These are phyloP conservation scores for Marasmarcha lunaedactyla DNA, from an alignment of 2,888 invertebrate species.

Conservation along the genomic window DNA sequence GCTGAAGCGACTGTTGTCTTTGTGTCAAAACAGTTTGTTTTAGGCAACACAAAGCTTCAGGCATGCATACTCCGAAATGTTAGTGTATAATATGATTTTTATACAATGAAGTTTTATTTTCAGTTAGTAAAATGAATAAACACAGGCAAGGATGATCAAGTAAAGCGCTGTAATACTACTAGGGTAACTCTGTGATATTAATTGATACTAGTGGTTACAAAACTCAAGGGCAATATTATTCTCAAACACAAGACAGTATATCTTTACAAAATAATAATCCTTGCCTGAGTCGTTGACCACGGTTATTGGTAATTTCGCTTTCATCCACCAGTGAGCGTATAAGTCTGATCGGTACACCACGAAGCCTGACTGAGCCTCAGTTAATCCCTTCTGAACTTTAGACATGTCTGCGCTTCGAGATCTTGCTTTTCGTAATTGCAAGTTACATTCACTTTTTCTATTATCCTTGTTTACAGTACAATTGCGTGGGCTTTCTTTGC, in stretches of 20 bases:
- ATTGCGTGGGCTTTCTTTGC: constrained; percentile 39
- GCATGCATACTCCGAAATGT: constrained; percentile 17
- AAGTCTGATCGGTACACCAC: constrained; percentile 83
- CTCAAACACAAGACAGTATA: constrained; percentile 66
- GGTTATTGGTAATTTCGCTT: constrained; percentile 81
- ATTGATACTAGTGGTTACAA: constrained; percentile 64
- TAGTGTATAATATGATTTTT: constrained; percentile 54
- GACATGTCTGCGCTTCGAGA: constrained; percentile 61
- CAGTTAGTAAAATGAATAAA: constrained; percentile 66
- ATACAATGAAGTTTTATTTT: constrained; percentile 44
- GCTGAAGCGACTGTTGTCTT: too few relatives aligned
- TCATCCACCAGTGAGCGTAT: constrained; percentile 95
- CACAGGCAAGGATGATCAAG: constrained; percentile 73
- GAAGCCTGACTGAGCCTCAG: constrained; percentile 50
- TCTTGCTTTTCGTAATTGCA: constrained; percentile 39
- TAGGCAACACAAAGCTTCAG: neutral
- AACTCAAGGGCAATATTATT: constrained; percentile 66
- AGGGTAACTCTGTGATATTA: constrained; percentile 60
- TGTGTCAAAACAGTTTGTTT: too few relatives aligned
- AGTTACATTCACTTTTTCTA: constrained; percentile 21
- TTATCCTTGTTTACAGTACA: constrained; percentile 39
- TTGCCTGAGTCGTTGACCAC: constrained; percentile 73
- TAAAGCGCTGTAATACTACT: constrained; percentile 69
- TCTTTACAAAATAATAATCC: constrained; percentile 69
- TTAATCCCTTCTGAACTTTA: constrained; percentile 51